Evolutionary conservation across 2,888 invertebrate genomes (phyloP).

Genomic region (Brachynemurus nebulosus): DNA sequence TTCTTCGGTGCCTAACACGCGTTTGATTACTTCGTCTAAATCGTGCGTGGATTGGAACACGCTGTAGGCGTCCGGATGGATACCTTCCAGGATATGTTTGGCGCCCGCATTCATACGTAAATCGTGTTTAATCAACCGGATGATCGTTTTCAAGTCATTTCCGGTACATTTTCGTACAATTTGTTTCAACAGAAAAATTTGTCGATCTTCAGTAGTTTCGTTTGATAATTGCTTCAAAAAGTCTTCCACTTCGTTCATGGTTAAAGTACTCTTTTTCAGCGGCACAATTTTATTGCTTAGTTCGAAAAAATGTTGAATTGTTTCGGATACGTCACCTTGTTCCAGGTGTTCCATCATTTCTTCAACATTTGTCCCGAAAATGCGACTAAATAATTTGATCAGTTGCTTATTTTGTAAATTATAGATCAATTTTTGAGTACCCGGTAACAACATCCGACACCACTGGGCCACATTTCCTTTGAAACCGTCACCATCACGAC

Average conservation of each 20-base stretch:
- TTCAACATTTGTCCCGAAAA: slow-evolving; percentile 57
- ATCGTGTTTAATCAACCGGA: slow-evolving; percentile 83
- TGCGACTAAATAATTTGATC: slow-evolving; percentile 71
- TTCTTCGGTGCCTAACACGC: slow-evolving; percentile 17
- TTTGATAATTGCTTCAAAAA: slow-evolving; percentile 59
- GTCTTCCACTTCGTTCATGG: slow-evolving; percentile 60
- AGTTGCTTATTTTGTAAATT: slow-evolving; percentile 88
- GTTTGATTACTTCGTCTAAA: slow-evolving; percentile 57
- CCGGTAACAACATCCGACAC: slow-evolving; percentile 73
- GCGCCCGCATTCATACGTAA: slow-evolving; percentile 85
- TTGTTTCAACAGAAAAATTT: slow-evolving; percentile 56
- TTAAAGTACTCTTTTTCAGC: slow-evolving; percentile 50
- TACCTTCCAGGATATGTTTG: slow-evolving; percentile 79
- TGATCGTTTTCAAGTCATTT: slow-evolving; percentile 68
- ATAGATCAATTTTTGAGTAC: slow-evolving; percentile 70
- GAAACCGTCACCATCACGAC: slow-evolving; percentile 46
- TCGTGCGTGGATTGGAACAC: slow-evolving; percentile 79
- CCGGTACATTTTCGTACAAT: slow-evolving; percentile 63
- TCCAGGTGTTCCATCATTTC: slow-evolving; percentile 79
- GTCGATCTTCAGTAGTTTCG: slow-evolving; percentile 79
- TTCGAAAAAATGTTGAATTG: slow-evolving; percentile 63
- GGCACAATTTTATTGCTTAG: slow-evolving; percentile 45
- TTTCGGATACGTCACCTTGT: slow-evolving; percentile 82
- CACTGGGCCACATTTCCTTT: slow-evolving; percentile 65
- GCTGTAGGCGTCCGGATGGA: slow-evolving; percentile 76